Conservation (phyloP, 2,113 vertebrate genomes). For the Salvator merianae region DNA sequence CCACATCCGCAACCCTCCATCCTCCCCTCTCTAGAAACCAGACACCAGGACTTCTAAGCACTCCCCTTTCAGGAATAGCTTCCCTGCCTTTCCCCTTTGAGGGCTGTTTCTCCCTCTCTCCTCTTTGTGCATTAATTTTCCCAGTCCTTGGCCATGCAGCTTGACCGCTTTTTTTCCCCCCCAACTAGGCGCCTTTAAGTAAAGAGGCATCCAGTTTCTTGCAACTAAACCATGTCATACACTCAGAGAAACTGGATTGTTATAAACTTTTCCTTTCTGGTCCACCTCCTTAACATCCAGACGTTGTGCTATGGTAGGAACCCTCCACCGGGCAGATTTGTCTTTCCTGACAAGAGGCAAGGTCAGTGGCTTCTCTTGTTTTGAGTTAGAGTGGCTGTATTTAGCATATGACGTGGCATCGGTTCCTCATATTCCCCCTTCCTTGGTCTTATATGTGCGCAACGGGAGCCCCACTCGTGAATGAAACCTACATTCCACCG, state of each 20-base stretch:
- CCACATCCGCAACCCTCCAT: conserved; percentile 48
- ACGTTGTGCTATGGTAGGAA: conserved; percentile 71
- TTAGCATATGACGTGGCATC: neutral
- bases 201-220: conserved; percentile 35
- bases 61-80: conserved; percentile 47
- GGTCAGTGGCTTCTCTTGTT: conserved; percentile 79
- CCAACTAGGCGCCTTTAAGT: conserved; percentile 38
- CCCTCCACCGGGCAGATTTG: conserved; percentile 64
- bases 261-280: conserved; percentile 66
- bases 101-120: conserved; percentile 34
- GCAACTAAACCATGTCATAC: conserved; percentile 85
- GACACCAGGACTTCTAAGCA: conserved; percentile 59
- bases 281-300: conserved; percentile 76
- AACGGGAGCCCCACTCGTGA: neutral
- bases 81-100: conserved; percentile 9
- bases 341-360: conserved; percentile 82
- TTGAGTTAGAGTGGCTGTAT: conserved; percentile 22
- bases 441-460: neutral
- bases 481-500: neutral
- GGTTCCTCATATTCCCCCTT: neutral
- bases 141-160: conserved; percentile 61
- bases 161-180: conserved; percentile 18
- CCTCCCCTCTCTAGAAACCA: conserved; percentile 59
- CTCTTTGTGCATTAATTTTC: conserved; percentile 48
- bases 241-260: conserved; percentile 76